Conservation (phyloP, 2,888 invertebrate species). For the Mesorhabditis sp. region DNA sequence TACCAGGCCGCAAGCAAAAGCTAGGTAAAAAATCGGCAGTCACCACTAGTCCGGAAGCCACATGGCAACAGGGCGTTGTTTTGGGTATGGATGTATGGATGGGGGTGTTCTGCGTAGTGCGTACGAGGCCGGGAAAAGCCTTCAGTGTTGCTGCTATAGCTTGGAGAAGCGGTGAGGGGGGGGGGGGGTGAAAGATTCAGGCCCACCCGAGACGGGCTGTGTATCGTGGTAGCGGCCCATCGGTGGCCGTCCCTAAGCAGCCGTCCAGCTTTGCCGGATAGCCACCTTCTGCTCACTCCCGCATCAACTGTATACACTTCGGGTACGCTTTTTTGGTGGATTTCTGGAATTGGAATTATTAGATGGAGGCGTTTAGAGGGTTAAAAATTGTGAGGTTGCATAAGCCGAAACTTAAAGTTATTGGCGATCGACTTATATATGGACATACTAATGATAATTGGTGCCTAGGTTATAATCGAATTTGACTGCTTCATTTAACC, state of each 20-base stretch:
- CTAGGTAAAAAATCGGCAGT: not conserved
- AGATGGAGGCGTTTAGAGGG: too few species aligned
- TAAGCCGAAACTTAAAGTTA: too few species aligned
- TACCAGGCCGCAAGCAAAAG: too few species aligned
- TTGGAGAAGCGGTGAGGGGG: not conserved
- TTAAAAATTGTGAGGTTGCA: too few species aligned
- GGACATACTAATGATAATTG: too few species aligned
- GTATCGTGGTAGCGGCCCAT: slow-evolving; percentile 3
- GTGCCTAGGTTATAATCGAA: too few species aligned
- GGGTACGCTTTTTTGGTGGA: too few species aligned
- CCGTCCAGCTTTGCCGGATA: not conserved
- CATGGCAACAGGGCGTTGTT: not conserved
- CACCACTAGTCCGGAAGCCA: not conserved
- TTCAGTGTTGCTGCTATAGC: not conserved
- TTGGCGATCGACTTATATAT: too few species aligned
- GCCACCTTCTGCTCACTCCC: too few species aligned
- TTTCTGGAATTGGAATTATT: too few species aligned
- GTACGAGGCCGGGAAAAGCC: not conserved
- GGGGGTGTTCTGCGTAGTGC: not conserved
- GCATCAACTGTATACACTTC: too few species aligned
- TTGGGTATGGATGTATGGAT: not conserved
- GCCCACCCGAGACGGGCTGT: slow-evolving; percentile 5
- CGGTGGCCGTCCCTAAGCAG: not conserved
- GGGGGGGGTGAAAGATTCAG: slow-evolving; percentile 3
- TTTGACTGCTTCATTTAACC: too few species aligned